Conservation (phyloP, 2,113 vertebrate genomes). For the Planiliza haematocheilus region DNA sequence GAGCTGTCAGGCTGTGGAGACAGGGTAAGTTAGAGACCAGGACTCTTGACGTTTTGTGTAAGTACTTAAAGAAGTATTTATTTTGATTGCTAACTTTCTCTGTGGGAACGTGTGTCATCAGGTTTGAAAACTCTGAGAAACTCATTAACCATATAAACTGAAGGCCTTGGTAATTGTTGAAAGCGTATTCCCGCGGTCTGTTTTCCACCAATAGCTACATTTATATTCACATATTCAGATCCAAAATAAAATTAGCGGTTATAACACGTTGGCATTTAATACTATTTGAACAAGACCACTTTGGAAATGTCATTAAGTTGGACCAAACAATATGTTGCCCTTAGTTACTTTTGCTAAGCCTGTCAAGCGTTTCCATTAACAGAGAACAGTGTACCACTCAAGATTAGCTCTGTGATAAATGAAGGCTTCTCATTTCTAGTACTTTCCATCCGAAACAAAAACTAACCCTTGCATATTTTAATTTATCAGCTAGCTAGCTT, state of each 20-base stretch:
- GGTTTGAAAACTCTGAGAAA: conserved; percentile 6
- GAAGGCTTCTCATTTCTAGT: too few species aligned
- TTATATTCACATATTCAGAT: neutral
- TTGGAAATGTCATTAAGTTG: too few species aligned
- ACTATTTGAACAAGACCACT: too few species aligned
- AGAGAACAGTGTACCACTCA: too few species aligned
- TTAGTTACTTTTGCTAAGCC: conserved; percentile 11
- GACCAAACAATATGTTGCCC: conserved; percentile 1
- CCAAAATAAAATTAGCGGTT: conserved; percentile 4
- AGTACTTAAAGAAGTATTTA: conserved; percentile 9
- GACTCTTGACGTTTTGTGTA: neutral
- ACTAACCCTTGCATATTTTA: too few species aligned
- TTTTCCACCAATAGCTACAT: conserved; percentile 16
- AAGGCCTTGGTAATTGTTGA: too few species aligned
- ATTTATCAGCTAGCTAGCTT: too few species aligned
- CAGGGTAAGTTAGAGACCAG: neutral
- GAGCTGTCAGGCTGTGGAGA: conserved; percentile 14
- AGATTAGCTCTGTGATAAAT: too few species aligned
- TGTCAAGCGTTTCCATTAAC: neutral
- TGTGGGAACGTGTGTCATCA: neutral
- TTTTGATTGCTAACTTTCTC: conserved; percentile 4
- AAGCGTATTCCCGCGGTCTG: neutral
- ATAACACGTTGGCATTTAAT: conserved; percentile 1
- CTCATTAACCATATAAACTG: conserved; percentile 6
- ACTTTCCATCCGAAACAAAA: too few species aligned